phyloP scores from a whole-genome alignment of 2,888 invertebrate genomes.

The Coremacera marginata region DNA sequence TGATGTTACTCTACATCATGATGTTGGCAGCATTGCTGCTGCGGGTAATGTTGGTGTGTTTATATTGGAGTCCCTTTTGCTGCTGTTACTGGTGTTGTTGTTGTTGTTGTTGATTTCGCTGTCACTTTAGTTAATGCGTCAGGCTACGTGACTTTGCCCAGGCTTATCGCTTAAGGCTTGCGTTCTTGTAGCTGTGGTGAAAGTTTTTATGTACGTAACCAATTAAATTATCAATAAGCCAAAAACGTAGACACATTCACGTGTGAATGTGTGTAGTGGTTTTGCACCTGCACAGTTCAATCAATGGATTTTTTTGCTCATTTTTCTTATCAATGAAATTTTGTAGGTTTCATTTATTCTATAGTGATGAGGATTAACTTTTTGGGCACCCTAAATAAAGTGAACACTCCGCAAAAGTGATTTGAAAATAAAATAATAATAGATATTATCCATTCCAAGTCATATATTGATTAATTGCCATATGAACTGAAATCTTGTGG shows the following conservation, averaged over 20 bases:
- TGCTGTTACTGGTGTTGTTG: conserved; percentile 46
- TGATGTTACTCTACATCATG: not conserved
- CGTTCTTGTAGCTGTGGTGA: not conserved
- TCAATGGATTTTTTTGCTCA: no score
- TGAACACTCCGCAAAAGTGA: no score
- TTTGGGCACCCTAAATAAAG: no score
- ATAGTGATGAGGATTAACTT: no score
- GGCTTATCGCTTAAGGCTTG: conserved; percentile 10
- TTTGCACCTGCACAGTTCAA: no score
- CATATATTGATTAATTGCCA: no score
- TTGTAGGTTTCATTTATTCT: no score
- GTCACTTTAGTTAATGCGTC: not conserved
- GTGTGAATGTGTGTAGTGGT: conserved; percentile 39
- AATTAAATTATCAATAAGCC: conserved; percentile 1
- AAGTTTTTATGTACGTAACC: not conserved
- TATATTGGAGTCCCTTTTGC: not conserved
- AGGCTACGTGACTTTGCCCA: not conserved
- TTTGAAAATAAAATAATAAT: no score
- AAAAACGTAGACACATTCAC: not conserved
- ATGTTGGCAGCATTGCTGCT: not conserved
- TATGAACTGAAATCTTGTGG: no score
- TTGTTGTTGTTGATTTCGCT: conserved; percentile 46
- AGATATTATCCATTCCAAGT: no score
- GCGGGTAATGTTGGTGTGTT: not conserved
- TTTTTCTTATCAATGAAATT: no score